A percentile compares a stretch with the other conserved stretches of the same genome.
Evolutionary conservation across 1,140 invertebrate species (phyloP).

Genomic region (Diachasma alloeum): DNA sequence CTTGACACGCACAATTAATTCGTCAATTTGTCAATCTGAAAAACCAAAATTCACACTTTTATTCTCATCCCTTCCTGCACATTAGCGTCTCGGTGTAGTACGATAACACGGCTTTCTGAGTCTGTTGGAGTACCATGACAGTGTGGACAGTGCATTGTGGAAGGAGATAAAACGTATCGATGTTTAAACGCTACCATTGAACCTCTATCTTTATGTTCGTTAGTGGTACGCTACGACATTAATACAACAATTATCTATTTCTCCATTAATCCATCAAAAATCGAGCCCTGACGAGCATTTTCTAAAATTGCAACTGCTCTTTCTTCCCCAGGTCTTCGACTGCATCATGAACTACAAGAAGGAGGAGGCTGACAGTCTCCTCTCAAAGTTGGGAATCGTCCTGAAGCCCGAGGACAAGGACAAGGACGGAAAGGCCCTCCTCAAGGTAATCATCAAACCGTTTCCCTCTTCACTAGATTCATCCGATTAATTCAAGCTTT

Average conservation of each 20-base stretch:
- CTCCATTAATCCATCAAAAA: conserved; percentile 12
- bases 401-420: conserved; percentile 95
- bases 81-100: conserved; percentile 63
- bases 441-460: conserved; percentile 73
- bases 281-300: no score
- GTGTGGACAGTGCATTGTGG: conserved; percentile 64
- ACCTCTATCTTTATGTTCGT: conserved; percentile 75
- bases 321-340: conserved; percentile 80
- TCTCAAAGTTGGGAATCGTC: conserved; percentile 91
- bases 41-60: background rate
- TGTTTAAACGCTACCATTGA: conserved; percentile 69
- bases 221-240: conserved; percentile 67
- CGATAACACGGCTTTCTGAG: conserved; percentile 36
- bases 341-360: conserved; percentile 98
- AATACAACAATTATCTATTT: conserved; percentile 39
- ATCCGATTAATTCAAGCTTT: conserved; percentile 1
- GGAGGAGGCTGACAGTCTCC: conserved; percentile 86
- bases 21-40: no score
- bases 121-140: conserved; percentile 49
- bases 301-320: background rate
- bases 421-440: conserved; percentile 89
- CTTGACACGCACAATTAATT: no score
- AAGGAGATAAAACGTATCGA: conserved; percentile 58
- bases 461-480: background rate
- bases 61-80: conserved; percentile 61